A percentile compares a stretch with the other conserved stretches of the same genome.
Evolutionary conservation across 2,888 invertebrate species (phyloP).

Genomic region (Oligia latruncula): DNA sequence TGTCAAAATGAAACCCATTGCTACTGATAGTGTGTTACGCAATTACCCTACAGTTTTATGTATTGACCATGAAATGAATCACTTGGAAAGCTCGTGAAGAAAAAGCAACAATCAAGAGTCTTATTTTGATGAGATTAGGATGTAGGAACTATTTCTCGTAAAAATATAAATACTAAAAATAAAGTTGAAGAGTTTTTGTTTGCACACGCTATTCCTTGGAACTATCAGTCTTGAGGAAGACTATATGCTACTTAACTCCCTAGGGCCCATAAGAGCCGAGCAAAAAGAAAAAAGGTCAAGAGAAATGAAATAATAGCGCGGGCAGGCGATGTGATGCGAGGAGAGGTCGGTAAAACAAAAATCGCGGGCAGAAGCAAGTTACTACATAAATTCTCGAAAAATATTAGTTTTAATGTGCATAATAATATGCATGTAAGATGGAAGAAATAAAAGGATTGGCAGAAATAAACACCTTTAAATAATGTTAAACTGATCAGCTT

Average conservation of each 20-base stretch:
- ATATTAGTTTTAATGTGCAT: not conserved
- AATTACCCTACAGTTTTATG: too few species aligned
- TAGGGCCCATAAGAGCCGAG: not conserved
- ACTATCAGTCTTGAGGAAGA: not conserved
- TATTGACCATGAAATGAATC: not conserved
- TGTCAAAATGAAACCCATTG: too few species aligned
- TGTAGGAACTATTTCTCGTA: not conserved
- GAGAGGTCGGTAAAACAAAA: not conserved
- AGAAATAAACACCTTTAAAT: too few species aligned
- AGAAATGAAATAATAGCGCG: not conserved
- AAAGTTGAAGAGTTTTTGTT: not conserved
- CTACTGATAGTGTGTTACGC: too few species aligned
- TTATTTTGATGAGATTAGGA: not conserved
- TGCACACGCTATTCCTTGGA: not conserved
- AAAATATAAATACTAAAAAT: not conserved
- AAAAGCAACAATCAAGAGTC: not conserved
- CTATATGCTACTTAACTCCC: not conserved
- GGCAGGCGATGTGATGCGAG: not conserved
- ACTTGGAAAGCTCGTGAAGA: not conserved
- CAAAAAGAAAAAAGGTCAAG: not conserved
- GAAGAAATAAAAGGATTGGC: too few species aligned
- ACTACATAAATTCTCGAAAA: not conserved
- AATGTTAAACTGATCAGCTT: too few species aligned
- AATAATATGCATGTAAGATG: too few species aligned
- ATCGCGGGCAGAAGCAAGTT: not conserved